Evolutionary conservation across 2,888 invertebrate species (phyloP), one percentile per base, ranked within the genome.

Genomic region (Eupithecia exiguata): DNA sequence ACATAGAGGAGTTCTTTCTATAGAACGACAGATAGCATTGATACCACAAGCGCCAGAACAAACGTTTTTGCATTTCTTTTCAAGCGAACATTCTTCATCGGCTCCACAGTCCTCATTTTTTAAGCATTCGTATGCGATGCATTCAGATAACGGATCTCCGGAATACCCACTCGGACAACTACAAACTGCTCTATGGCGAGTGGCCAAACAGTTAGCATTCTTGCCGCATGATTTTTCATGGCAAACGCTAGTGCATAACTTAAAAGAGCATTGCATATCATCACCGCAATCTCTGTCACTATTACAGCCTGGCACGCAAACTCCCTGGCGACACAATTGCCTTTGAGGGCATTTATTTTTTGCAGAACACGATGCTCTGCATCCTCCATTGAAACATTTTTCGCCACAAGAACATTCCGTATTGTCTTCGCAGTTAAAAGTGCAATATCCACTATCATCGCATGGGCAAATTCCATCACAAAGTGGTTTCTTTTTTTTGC

Each of bases 111-210:
- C 98, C 12, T 95, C 95, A 86, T 97, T 96, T 68, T 94, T 93
- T 71, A 95, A 94, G 83, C 98, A 98, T 91, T 98, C 97, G 79
- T 97, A 96, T 77, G 96, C 95, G 77, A 95, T 95, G 83, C 98
- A 98, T 84, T 96, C 96, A 78, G 95, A 96, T 74, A 95, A 95
- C 0, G 98, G 97, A 86, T 98, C 97, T 0, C 98, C 98, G 80
- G 97, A 97, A 85, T 95, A 97, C 21, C 98, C 98, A 84, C 97
- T 97, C 0, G 98, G 97, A 86, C 98, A 98, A 74, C 97, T 95
- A 86, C 98, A 98, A 5, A 98, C 95, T 65, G 97, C 96, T 62
- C 97, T 95, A 89, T 98, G 98, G 80, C 97, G 96, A 3, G 96
- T 96, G 0, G 97, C 96, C 78, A 96, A 95, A 86, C 98, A 98